phyloP scores from a whole-genome alignment of 2,888 invertebrate species.

The Acheta domesticus region DNA sequence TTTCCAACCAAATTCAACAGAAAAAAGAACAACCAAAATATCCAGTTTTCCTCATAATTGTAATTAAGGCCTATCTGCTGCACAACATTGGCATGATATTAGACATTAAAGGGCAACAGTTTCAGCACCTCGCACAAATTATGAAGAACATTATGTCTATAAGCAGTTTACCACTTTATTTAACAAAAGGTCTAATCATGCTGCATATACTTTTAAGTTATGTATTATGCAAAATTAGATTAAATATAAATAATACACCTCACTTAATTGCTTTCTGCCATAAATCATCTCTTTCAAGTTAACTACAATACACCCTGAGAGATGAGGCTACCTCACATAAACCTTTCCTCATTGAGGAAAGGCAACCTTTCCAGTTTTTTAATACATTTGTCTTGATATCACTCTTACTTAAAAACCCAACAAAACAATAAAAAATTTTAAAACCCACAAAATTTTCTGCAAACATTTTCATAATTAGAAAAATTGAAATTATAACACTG shows the following conservation, averaged over 20 bases:
- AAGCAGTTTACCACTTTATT: slow-evolving; percentile 12
- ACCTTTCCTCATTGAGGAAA: slow-evolving; percentile 18
- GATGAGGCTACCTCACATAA: slow-evolving; percentile 11
- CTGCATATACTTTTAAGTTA: slow-evolving; percentile 32
- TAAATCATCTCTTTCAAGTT: slow-evolving; percentile 11
- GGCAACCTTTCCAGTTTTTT: slow-evolving; percentile 25
- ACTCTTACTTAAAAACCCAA: slow-evolving; percentile 29
- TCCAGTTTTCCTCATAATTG: slow-evolving; percentile 30
- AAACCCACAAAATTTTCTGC: slow-evolving; percentile 22
- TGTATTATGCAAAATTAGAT: slow-evolving; percentile 32
- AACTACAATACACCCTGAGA: slow-evolving; percentile 18
- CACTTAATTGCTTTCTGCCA: slow-evolving; percentile 19
- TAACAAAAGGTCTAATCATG: slow-evolving; percentile 25
- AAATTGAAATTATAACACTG: slow-evolving; percentile 28
- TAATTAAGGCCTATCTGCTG: slow-evolving; percentile 31
- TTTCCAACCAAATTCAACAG: slow-evolving; percentile 32
- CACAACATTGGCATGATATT: slow-evolving; percentile 29
- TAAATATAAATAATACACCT: slow-evolving; percentile 33
- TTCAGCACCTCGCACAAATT: slow-evolving; percentile 30
- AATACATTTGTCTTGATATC: slow-evolving; percentile 31
- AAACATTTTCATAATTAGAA: slow-evolving; percentile 22
- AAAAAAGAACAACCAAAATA: slow-evolving; percentile 30
- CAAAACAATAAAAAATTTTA: slow-evolving; percentile 29
- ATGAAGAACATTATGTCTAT: slow-evolving; percentile 18
- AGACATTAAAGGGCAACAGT: slow-evolving; percentile 28